phyloP scores from a whole-genome alignment of 2,113 vertebrate genomes.

The Aphyosemion australe region DNA sequence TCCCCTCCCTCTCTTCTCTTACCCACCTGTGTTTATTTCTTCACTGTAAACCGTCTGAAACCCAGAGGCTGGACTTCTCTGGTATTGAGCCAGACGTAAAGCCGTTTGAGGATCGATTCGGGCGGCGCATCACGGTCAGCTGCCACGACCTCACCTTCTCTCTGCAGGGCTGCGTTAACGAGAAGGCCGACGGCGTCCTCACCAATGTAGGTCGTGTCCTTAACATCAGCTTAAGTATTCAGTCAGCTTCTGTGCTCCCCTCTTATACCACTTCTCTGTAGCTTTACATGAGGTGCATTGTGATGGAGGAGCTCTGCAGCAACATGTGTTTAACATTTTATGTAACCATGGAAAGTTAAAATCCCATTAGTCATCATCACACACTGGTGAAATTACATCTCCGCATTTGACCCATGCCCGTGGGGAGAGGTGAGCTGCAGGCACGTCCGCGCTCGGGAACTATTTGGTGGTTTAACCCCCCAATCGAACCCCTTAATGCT shows the following conservation, averaged over 20 bases:
- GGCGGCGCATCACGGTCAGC: slow-evolving; percentile 87
- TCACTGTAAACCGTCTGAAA: not conserved
- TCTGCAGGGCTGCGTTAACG: slow-evolving; percentile 87
- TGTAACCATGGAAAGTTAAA: too few species aligned
- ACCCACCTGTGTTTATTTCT: not conserved
- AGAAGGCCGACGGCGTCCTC: slow-evolving; percentile 81
- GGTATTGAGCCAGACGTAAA: slow-evolving; percentile 95
- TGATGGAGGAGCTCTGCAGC: too few species aligned
- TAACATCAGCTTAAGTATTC: too few species aligned
- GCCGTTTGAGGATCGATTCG: slow-evolving; percentile 93
- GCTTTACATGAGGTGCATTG: too few species aligned
- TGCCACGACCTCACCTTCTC: slow-evolving; percentile 93
- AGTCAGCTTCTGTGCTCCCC: not conserved
- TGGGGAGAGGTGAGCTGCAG: too few species aligned
- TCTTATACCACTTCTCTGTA: not conserved
- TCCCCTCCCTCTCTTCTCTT: not conserved
- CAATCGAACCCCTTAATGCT: too few species aligned
- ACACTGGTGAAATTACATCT: too few species aligned
- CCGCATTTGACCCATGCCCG: too few species aligned
- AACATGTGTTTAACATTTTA: too few species aligned
- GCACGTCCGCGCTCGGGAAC: too few species aligned
- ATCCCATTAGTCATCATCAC: too few species aligned
- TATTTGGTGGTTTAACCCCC: too few species aligned
- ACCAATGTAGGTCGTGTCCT: slow-evolving; percentile 83
- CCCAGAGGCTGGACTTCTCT: slow-evolving; percentile 93